Percentiles rank a stretch among this genome's conserved stretches.
These are phyloP conservation scores for Ricordea florida DNA, from an alignment of 92 coral and sea anemone species.

Conservation along the genomic window DNA sequence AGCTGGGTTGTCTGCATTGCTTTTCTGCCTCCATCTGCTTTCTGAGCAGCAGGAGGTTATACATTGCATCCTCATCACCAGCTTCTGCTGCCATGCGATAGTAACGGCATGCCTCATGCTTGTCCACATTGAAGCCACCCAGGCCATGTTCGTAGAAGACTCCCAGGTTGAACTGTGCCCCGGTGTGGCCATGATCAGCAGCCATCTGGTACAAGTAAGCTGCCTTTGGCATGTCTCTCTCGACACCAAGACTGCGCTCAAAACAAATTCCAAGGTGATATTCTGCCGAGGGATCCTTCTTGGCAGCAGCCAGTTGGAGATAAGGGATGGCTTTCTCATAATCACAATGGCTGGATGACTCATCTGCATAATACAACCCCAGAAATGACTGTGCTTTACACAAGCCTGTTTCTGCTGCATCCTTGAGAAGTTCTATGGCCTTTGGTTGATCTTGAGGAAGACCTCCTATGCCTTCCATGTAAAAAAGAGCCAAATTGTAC, in stretches of 20 bases:
- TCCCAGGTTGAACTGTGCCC: slow-evolving; percentile 91
- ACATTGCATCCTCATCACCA: slow-evolving; percentile 90
- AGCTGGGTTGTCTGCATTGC: background rate
- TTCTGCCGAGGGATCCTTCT: slow-evolving; percentile 83
- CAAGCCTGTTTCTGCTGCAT: slow-evolving; percentile 68
- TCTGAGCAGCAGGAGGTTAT: slow-evolving; percentile 63
- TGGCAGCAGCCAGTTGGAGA: slow-evolving; percentile 85
- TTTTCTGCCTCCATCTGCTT: slow-evolving; percentile 31
- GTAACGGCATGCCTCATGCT: slow-evolving; percentile 80
- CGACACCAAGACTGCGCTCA: slow-evolving; percentile 88
- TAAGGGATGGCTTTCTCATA: slow-evolving; percentile 73
- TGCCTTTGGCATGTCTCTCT: slow-evolving; percentile 75
- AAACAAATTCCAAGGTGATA: slow-evolving; percentile 90
- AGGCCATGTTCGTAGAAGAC: slow-evolving; percentile 94
- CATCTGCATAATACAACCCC: slow-evolving; percentile 89
- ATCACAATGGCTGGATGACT: slow-evolving; percentile 64
- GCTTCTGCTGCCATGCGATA: slow-evolving; percentile 95
- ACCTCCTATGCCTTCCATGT: slow-evolving; percentile 87
- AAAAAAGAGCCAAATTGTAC: slow-evolving; percentile 72
- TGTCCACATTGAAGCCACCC: slow-evolving; percentile 83
- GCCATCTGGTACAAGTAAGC: slow-evolving; percentile 79
- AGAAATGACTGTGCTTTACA: slow-evolving; percentile 89
- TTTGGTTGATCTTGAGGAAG: slow-evolving; percentile 53
- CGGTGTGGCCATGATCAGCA: slow-evolving; percentile 86
- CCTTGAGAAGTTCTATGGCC: slow-evolving; percentile 56